Conservation (phyloP, 2,113 vertebrate genomes). For the Podilymbus podiceps region DNA sequence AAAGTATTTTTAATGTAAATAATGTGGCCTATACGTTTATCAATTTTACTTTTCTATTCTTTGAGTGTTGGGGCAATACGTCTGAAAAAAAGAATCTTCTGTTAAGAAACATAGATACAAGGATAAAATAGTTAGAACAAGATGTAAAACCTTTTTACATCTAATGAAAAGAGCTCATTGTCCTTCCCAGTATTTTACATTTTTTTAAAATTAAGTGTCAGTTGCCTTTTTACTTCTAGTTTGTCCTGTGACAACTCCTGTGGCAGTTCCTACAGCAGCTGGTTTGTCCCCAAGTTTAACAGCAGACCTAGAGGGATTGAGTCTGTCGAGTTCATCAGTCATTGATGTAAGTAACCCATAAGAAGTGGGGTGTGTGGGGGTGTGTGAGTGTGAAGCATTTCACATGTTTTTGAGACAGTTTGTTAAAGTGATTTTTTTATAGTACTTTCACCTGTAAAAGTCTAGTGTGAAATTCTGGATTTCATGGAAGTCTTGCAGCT, state of each 20-base stretch:
- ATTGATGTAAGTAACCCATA: conserved; percentile 81
- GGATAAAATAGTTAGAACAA: conserved; percentile 14
- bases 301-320: conserved; percentile 90
- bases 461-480: neutral
- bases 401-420: neutral
- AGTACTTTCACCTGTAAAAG: neutral
- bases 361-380: neutral
- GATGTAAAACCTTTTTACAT: neutral
- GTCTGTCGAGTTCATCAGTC: conserved; percentile 78
- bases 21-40: accelerated
- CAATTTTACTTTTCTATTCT: neutral
- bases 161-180: conserved; percentile 32
- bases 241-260: conserved; percentile 58
- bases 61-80: neutral
- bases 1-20: neutral
- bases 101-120: neutral
- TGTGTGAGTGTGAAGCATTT: neutral
- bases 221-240: conserved; percentile 69
- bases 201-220: conserved; percentile 12
- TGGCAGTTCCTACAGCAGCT: conserved; percentile 65
- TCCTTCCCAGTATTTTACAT: neutral
- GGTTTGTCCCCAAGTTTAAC: conserved; percentile 80
- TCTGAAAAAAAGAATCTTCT: neutral
- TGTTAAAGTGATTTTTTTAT: neutral
- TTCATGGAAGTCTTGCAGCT: neutral